phyloP scores from a whole-genome alignment of 2,888 invertebrate genomes.

The Nomada hirtipes region DNA sequence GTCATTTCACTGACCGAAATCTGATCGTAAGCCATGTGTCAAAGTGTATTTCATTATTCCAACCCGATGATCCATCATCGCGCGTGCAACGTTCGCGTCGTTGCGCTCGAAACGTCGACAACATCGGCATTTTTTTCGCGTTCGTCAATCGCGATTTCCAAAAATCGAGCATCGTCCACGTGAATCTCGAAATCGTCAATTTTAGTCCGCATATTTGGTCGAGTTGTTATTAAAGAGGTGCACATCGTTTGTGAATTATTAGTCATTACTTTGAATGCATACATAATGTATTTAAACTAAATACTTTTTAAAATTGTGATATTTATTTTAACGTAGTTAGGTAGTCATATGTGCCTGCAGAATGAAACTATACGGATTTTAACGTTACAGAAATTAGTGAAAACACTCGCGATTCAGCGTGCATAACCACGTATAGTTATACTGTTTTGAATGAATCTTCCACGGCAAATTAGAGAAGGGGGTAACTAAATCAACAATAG shows the following conservation, averaged over 20 bases:
- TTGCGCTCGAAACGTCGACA: slow-evolving; percentile 31
- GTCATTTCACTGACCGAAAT: slow-evolving; percentile 3
- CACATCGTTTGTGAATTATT: background rate
- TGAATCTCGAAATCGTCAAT: slow-evolving; percentile 1
- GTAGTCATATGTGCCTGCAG: background rate
- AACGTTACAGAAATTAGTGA: background rate
- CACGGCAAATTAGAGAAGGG: slow-evolving; percentile 4
- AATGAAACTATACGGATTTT: slow-evolving; percentile 4
- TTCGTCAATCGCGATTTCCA: slow-evolving; percentile 5
- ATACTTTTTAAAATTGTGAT: background rate
- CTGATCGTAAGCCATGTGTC: slow-evolving; percentile 17
- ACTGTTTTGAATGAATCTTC: slow-evolving; percentile 2
- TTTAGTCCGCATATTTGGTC: background rate
- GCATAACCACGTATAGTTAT: slow-evolving; percentile 11
- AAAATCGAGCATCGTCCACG: background rate
- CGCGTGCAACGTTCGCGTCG: slow-evolving; percentile 21
- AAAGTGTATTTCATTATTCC: slow-evolving; percentile 53
- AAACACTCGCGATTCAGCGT: slow-evolving; percentile 4
- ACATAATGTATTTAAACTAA: background rate
- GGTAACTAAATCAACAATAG: background rate
- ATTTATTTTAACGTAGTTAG: background rate
- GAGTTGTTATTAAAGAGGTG: background rate
- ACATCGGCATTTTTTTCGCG: slow-evolving; percentile 19
- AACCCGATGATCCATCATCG: slow-evolving; percentile 40
- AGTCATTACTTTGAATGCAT: no score